These are phyloP conservation scores for Diarsia rubi DNA, from an alignment of 2,888 invertebrate species.

Conservation along the genomic window DNA sequence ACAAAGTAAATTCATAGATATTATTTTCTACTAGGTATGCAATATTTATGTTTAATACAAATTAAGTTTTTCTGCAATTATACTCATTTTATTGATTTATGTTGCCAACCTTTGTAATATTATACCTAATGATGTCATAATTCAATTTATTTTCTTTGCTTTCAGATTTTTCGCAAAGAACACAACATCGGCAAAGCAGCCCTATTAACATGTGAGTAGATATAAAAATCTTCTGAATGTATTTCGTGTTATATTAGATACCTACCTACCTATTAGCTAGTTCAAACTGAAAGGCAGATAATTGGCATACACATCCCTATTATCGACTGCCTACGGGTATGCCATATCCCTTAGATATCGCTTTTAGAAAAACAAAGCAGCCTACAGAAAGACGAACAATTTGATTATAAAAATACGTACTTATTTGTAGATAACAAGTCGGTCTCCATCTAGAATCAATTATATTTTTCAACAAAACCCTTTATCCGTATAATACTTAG, in stretches of 20 bases:
- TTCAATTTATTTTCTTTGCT: conserved; percentile 41
- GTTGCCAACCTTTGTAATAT: not conserved
- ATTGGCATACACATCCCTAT: conserved; percentile 21
- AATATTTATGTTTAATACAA: not conserved
- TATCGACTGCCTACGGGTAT: conserved; percentile 9
- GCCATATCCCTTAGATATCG: conserved; percentile 22
- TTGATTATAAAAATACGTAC: conserved; percentile 8
- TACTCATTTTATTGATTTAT: not conserved
- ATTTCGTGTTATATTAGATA: conserved; percentile 10
- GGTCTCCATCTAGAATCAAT: conserved; percentile 33
- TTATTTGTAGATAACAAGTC: conserved; percentile 5
- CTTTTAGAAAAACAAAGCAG: conserved; percentile 19
- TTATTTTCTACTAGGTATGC: not conserved
- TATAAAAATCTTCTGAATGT: not conserved
- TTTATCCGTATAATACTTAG: conserved; percentile 32
- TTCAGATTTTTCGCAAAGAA: conserved; percentile 61
- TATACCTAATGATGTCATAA: not conserved
- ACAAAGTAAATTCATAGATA: no score
- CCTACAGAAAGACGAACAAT: conserved; percentile 10
- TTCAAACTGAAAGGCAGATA: conserved; percentile 2
- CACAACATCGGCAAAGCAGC: conserved; percentile 29
- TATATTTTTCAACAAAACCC: conserved; percentile 45
- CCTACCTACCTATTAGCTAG: conserved; percentile 5
- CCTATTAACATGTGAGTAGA: conserved; percentile 64
- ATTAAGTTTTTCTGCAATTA: not conserved